phyloP scores from a whole-genome alignment of 1,140 invertebrate species.

The Tribolium castaneum region DNA sequence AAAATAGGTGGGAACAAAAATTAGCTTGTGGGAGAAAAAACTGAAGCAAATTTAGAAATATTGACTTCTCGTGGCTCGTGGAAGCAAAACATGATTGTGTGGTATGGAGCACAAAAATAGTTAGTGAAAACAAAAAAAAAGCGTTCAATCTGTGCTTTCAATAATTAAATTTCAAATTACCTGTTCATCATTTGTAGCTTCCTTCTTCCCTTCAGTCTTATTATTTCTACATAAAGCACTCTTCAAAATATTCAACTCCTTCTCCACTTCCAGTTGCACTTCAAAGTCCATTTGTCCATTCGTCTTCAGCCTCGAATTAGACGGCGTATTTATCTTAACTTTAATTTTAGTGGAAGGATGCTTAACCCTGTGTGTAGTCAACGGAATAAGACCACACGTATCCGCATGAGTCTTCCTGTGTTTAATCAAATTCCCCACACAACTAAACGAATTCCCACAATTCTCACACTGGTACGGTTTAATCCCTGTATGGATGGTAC shows the following conservation, averaged over 20 bases:
- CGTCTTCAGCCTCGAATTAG: conserved; percentile 45
- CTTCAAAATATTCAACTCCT: conserved; percentile 12
- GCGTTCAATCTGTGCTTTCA: too few species aligned
- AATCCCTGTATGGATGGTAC: conserved; percentile 67
- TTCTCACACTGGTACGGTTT: conserved; percentile 64
- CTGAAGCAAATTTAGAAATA: too few species aligned
- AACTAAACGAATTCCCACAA: conserved; percentile 64
- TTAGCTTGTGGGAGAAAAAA: too few species aligned
- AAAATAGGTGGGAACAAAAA: too few species aligned
- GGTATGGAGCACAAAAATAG: too few species aligned
- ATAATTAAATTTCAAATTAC: not conserved
- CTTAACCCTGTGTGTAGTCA: conserved; percentile 53
- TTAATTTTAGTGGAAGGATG: conserved; percentile 54
- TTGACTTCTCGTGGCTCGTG: too few species aligned
- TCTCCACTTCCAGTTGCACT: conserved; percentile 39
- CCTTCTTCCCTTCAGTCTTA: not conserved
- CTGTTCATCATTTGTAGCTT: not conserved
- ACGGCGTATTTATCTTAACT: conserved; percentile 55
- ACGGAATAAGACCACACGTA: conserved; percentile 60
- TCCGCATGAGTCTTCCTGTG: conserved; percentile 63
- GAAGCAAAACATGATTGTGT: too few species aligned
- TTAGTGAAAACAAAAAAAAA: too few species aligned
- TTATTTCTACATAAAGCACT: not conserved
- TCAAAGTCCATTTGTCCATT: conserved; percentile 35
- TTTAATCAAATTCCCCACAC: conserved; percentile 64